Conservation (phyloP, 2,888 invertebrate genomes). For the Conomelus anceps region DNA sequence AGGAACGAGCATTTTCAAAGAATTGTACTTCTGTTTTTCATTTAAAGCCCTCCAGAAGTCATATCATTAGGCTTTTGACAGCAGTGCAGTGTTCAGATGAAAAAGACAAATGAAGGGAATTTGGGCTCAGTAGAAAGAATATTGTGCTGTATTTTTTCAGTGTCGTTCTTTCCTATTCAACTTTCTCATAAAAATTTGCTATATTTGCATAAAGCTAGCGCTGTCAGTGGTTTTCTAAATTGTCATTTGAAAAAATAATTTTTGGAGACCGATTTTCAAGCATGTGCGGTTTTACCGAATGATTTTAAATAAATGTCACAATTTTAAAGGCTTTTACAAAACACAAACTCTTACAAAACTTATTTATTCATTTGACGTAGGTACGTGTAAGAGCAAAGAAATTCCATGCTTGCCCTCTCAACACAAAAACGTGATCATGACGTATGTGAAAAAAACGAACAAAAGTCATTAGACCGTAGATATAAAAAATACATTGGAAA, state of each 20-base stretch:
- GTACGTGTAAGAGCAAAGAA: too few species aligned
- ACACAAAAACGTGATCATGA: too few species aligned
- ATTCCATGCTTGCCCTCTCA: too few species aligned
- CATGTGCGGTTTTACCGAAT: background rate
- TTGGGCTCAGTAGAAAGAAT: background rate
- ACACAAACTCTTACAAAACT: too few species aligned
- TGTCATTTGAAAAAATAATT: background rate
- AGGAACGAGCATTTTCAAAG: background rate
- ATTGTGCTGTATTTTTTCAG: background rate
- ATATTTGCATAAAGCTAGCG: background rate
- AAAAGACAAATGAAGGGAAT: background rate
- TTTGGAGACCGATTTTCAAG: background rate
- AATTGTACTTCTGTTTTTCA: background rate
- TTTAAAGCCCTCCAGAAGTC: background rate
- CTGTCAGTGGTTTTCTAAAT: background rate
- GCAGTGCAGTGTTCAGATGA: background rate
- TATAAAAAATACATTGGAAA: too few species aligned
- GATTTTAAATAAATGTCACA: too few species aligned
- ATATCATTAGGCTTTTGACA: background rate
- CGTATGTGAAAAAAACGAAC: too few species aligned
- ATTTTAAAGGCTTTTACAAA: too few species aligned
- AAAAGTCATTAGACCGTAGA: too few species aligned
- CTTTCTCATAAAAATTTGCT: background rate
- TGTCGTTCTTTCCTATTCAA: background rate
- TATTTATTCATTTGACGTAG: too few species aligned